Conservation (phyloP, 2,797 vertebrate genomes). For the Pipistrellus nathusii region DNA sequence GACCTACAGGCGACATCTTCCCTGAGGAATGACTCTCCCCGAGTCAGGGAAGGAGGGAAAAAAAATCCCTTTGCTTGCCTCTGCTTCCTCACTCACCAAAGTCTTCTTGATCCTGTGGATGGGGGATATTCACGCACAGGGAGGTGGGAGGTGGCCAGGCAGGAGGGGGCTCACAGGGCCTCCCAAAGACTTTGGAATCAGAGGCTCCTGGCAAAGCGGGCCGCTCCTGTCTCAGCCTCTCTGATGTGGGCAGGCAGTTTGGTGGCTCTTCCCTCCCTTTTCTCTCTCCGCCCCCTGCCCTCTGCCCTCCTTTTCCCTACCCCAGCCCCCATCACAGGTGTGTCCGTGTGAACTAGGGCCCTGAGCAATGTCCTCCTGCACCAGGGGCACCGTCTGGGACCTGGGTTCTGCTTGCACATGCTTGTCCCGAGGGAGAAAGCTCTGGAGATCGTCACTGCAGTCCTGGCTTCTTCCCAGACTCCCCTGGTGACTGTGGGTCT, state of each 20-base stretch:
- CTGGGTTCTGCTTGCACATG: not conserved
- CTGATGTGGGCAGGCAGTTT: not conserved
- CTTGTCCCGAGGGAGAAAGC: not conserved
- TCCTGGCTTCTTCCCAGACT: not conserved
- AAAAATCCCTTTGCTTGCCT: not conserved
- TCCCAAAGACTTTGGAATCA: not conserved
- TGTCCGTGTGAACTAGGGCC: not conserved
- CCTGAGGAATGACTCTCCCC: not conserved
- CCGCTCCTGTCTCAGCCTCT: fast-evolving
- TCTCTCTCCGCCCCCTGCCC: not conserved
- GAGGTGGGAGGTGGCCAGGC: not conserved
- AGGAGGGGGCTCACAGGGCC: not conserved
- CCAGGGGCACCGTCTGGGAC: not conserved
- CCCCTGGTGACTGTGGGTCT: not conserved
- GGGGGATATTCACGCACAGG: not conserved
- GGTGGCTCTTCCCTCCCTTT: not conserved
- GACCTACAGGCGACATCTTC: not conserved
- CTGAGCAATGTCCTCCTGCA: not conserved
- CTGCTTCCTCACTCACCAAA: not conserved
- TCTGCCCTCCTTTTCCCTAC: not conserved
- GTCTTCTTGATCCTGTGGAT: not conserved
- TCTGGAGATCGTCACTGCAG: not conserved
- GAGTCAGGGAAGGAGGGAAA: not conserved
- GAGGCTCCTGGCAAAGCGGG: not conserved
- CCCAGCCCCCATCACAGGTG: not conserved